Percentiles rank a stretch among this genome's conserved stretches.
Evolutionary conservation across 2,888 invertebrate genomes (phyloP).

Genomic region (Disparrhopalites patrizii): DNA sequence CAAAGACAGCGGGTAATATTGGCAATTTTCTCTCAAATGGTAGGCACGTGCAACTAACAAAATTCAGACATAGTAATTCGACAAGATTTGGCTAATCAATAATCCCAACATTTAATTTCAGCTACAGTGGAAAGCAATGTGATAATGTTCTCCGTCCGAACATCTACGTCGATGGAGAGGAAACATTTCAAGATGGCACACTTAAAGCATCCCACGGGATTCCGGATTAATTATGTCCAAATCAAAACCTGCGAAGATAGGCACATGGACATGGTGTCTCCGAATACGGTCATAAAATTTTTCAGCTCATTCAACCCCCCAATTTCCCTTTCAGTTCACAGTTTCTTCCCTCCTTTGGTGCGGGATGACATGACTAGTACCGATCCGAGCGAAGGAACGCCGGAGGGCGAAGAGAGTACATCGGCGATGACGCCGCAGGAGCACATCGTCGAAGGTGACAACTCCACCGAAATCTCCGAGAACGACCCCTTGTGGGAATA

Average conservation of each 20-base stretch:
- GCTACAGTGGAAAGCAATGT: slow-evolving; percentile 43
- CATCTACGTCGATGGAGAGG: slow-evolving; percentile 36
- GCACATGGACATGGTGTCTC: slow-evolving; percentile 37
- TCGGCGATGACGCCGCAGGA: not conserved
- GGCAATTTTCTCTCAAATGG: not conserved
- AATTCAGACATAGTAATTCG: not conserved
- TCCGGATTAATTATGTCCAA: slow-evolving; percentile 41
- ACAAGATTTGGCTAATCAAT: not conserved
- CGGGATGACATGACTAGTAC: no score
- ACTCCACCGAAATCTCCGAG: not conserved
- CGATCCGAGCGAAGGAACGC: no score
- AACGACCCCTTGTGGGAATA: slow-evolving; percentile 40
- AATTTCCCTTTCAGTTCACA: not conserved
- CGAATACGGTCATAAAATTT: slow-evolving; percentile 30
- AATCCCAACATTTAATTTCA: slow-evolving; percentile 18
- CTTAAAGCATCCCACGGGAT: slow-evolving; percentile 38
- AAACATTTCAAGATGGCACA: slow-evolving; percentile 29
- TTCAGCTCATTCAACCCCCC: slow-evolving; percentile 12
- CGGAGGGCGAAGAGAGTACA: no score
- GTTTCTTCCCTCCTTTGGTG: no score
- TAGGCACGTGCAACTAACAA: not conserved
- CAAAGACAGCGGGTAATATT: not conserved
- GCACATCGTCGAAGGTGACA: no score
- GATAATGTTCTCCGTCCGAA: slow-evolving; percentile 31
- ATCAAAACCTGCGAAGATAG: slow-evolving; percentile 33